phyloP scores from a whole-genome alignment of 2,888 invertebrate species.

The Tineola bisselliella region DNA sequence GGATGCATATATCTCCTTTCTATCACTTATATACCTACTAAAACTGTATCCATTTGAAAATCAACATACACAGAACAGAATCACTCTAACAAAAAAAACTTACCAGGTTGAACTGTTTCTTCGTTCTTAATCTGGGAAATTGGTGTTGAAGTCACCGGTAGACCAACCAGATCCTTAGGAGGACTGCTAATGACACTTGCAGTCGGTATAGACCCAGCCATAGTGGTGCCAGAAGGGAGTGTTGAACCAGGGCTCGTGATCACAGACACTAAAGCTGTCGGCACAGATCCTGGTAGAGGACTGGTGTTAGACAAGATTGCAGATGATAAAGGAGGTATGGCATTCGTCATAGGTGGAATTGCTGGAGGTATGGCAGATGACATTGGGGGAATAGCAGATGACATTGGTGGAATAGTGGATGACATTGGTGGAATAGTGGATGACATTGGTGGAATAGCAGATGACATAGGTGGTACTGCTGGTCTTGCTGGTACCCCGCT shows the following conservation, averaged over 20 bases:
- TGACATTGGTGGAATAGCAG: neutral
- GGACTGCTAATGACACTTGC: conserved; percentile 41
- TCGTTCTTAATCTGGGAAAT: conserved; percentile 41
- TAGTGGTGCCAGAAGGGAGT: neutral
- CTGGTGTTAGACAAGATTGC: conserved; percentile 23
- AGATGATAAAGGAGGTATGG: conserved; percentile 25
- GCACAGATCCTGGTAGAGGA: conserved; percentile 17
- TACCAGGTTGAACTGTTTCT: conserved; percentile 49
- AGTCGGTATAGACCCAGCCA: neutral
- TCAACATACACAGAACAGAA: too few species aligned
- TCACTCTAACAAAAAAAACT: conserved; percentile 19
- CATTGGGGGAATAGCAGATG: neutral
- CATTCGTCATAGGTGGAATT: conserved; percentile 13
- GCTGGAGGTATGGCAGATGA: neutral
- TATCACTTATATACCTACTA: too few species aligned
- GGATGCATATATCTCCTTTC: too few species aligned
- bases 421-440: neutral
- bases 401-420: neutral
- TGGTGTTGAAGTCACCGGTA: conserved; percentile 54
- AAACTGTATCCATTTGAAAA: too few species aligned
- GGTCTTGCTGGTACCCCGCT: neutral
- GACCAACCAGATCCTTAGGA: conserved; percentile 33
- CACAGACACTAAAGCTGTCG: neutral
- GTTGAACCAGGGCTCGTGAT: neutral
- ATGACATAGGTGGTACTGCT: neutral